Evolutionary conservation across 2,797 vertebrate species (phyloP).

Genomic region (Eutrigla gurnardus): DNA sequence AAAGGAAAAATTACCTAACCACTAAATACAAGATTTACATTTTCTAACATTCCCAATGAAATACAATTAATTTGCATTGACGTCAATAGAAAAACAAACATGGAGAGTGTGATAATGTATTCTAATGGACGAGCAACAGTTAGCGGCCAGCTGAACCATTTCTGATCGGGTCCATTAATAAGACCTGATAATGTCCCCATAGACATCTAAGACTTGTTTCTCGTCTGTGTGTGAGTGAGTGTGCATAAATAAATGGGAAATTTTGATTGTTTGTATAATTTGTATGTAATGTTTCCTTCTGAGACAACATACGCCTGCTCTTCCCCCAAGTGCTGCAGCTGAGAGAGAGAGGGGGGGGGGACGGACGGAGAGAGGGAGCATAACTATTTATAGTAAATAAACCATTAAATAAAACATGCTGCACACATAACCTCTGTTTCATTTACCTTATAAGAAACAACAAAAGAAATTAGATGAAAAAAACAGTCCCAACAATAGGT

Average conservation of each 20-base stretch:
- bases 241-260: conserved; percentile 64
- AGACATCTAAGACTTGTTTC: conserved; percentile 60
- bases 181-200: conserved; percentile 67
- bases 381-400: conserved; percentile 14
- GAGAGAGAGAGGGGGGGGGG: not conserved
- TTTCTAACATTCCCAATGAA: conserved; percentile 45
- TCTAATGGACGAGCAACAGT: conserved; percentile 64
- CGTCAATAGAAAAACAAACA: conserved; percentile 65
- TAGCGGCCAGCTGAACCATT: conserved; percentile 63
- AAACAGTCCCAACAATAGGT: not conserved
- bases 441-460: not conserved
- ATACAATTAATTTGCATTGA: conserved; percentile 53
- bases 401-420: conserved; percentile 5
- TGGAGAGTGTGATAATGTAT: conserved; percentile 75
- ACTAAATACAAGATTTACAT: conserved; percentile 38
- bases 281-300: conserved; percentile 53
- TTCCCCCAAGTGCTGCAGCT: conserved; percentile 19
- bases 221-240: conserved; percentile 68
- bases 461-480: not conserved
- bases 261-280: conserved; percentile 67
- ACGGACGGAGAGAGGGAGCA: not conserved
- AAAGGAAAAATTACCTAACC: conserved; percentile 9
- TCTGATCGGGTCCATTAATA: conserved; percentile 71
- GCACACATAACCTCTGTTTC: not conserved
- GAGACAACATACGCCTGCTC: conserved; percentile 37